Evolutionary conservation across 2,888 invertebrate species (phyloP).

Genomic region (Anoplius nigerrimus): DNA sequence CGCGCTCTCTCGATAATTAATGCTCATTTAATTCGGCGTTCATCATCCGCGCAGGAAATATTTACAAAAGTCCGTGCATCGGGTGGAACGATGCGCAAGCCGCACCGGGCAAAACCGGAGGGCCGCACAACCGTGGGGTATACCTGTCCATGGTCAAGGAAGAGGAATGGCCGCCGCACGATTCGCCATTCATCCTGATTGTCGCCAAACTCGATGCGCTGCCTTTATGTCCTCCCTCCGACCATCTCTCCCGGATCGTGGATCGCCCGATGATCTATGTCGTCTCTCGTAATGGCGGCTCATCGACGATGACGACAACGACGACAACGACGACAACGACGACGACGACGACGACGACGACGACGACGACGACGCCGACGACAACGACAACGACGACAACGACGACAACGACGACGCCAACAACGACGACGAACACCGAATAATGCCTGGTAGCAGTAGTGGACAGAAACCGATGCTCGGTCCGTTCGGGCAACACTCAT

Average conservation of each 20-base stretch:
- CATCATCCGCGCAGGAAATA: conserved; percentile 69
- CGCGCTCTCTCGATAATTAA: conserved; percentile 70
- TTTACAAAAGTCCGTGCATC: conserved; percentile 66
- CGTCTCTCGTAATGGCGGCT: conserved; percentile 38
- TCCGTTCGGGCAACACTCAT: no score
- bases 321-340: conserved; percentile 28
- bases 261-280: conserved; percentile 51
- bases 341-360: conserved; percentile 34
- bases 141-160: conserved; percentile 49
- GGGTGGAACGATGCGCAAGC: conserved; percentile 16
- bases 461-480: not conserved
- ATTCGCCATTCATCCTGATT: conserved; percentile 67
- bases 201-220: conserved; percentile 58
- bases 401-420: conserved; percentile 34
- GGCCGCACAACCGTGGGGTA: conserved; percentile 32
- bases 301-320: conserved; percentile 39
- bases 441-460: conserved; percentile 41
- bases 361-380: conserved; percentile 16
- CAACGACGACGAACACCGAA: conserved; percentile 5
- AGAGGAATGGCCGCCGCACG: conserved; percentile 56
- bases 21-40: conserved; percentile 72
- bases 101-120: not conserved
- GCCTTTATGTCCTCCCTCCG: conserved; percentile 37
- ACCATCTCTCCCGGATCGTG: conserved; percentile 25
- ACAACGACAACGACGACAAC: conserved; percentile 39